These are phyloP conservation scores for Chydorus sphaericus DNA, from an alignment of 2,888 invertebrate species.

Conservation along the genomic window DNA sequence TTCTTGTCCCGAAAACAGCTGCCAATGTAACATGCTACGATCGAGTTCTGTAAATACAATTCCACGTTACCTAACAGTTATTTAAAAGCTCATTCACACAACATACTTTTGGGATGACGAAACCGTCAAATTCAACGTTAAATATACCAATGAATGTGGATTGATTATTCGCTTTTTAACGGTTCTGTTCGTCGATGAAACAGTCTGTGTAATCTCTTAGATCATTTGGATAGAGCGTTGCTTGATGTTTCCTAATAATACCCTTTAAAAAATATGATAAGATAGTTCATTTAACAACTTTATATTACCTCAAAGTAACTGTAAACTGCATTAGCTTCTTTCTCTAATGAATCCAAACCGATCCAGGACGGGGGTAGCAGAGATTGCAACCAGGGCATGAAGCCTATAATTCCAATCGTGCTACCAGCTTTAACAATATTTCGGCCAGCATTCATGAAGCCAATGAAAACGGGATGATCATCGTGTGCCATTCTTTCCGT, in stretches of 20 bases:
- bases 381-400: neutral
- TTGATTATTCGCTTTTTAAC: no score
- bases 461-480: neutral
- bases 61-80: neutral
- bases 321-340: neutral
- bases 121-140: constrained; percentile 3
- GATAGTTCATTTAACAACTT: no score
- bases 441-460: neutral
- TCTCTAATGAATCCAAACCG: neutral
- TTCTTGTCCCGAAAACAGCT: neutral
- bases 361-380: neutral
- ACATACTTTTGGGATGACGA: neutral
- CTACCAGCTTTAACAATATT: neutral
- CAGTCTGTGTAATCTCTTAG: constrained; percentile 1
- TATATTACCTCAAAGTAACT: neutral
- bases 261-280: neutral
- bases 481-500: neutral
- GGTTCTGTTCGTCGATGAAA: neutral
- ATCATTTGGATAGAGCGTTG: neutral
- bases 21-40: neutral
- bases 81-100: neutral
- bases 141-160: neutral
- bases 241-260: neutral
- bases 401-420: neutral
- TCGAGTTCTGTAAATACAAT: neutral